Percentiles rank a stretch among this genome's conserved stretches.
Evolutionary conservation across 2,113 vertebrate species (phyloP).

Genomic region (Gavia stellata): DNA sequence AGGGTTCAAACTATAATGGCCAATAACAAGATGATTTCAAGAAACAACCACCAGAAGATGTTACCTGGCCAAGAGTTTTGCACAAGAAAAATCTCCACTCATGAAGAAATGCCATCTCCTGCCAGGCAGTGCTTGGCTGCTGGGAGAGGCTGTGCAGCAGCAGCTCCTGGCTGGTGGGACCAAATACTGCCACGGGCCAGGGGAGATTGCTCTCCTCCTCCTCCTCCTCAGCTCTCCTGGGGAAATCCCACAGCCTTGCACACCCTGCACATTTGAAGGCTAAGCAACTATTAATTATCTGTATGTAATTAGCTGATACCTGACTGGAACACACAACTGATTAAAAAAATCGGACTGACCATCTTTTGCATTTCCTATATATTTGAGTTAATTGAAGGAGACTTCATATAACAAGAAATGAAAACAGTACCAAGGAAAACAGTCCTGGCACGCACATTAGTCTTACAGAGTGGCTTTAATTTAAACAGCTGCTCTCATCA

Average conservation of each 20-base stretch:
- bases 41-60: not conserved
- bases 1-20: not conserved
- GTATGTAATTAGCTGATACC: not conserved
- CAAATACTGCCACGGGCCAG: not conserved
- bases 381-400: not conserved
- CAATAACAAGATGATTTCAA: not conserved
- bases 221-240: not conserved
- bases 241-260: not conserved
- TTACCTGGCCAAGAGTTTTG: not conserved
- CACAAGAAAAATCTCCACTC: not conserved
- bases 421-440: not conserved
- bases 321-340: not conserved
- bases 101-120: not conserved
- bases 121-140: not conserved
- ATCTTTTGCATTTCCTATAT: not conserved
- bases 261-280: not conserved
- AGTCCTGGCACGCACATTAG: not conserved
- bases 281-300: not conserved
- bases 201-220: not conserved
- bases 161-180: not conserved
- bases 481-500: not conserved
- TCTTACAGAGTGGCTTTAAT: not conserved
- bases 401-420: not conserved
- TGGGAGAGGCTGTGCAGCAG: not conserved
- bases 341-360: not conserved